A percentile compares a stretch with the other conserved stretches of the same genome.
These are phyloP conservation scores for Calliphora vomitoria DNA, from an alignment of 2,888 invertebrate species.

Conservation along the genomic window DNA sequence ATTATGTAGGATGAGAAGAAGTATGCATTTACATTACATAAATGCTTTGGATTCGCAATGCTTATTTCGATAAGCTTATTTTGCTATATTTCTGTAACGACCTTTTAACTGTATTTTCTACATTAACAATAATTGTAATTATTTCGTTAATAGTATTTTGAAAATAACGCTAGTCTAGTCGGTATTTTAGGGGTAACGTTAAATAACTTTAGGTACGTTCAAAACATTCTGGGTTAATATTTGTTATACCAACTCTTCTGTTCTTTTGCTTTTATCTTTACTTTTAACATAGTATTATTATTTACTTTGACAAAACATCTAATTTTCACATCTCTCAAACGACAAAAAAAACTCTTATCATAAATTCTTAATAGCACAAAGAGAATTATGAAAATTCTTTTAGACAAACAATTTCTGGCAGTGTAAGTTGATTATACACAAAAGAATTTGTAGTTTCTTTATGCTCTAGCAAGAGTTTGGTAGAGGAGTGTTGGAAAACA, in stretches of 20 bases:
- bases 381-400: neutral
- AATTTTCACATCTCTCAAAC: neutral
- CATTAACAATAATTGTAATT: no score
- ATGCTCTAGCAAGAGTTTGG: neutral
- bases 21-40: no score
- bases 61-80: no score
- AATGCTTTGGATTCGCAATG: no score
- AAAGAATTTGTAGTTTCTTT: conserved; percentile 27
- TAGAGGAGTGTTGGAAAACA: conserved; percentile 7
- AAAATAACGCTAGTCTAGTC: no score
- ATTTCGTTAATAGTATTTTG: no score
- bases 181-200: no score
- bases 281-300: neutral
- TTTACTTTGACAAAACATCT: conserved; percentile 3
- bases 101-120: no score
- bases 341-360: neutral
- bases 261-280: neutral
- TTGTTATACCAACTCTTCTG: neutral
- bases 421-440: conserved; percentile 25
- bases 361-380: conserved; percentile 19
- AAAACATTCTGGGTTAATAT: neutral
- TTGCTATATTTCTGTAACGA: no score
- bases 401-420: neutral
- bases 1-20: no score
- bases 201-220: no score